These are phyloP conservation scores for Menidia beryllina DNA, from an alignment of 2,113 vertebrate genomes.

Conservation along the genomic window DNA sequence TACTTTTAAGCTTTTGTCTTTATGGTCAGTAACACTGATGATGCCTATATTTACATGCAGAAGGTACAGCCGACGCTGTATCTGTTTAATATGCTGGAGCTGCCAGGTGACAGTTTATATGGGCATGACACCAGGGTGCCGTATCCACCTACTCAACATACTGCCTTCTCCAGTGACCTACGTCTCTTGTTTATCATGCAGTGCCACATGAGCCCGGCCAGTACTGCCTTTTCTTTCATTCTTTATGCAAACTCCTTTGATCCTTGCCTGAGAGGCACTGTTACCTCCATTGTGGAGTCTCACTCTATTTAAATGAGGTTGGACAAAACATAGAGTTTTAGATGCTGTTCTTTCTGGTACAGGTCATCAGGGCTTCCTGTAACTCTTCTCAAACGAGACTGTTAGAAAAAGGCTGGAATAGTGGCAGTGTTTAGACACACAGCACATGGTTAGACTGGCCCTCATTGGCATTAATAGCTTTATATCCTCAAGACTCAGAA, in stretches of 20 bases:
- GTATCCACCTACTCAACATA: slow-evolving; percentile 38
- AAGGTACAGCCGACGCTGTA: neutral
- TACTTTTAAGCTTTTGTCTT: neutral
- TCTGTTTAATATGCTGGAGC: slow-evolving; percentile 1
- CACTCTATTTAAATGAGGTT: neutral
- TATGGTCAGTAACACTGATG: neutral
- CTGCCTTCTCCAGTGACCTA: slow-evolving; percentile 28
- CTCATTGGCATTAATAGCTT: slow-evolving; percentile 46
- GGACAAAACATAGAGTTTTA: slow-evolving; percentile 3
- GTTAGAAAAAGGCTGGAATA: slow-evolving; percentile 28
- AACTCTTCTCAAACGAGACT: slow-evolving; percentile 40
- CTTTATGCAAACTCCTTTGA: neutral
- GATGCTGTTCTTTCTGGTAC: slow-evolving; percentile 33
- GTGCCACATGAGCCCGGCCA: slow-evolving; percentile 18
- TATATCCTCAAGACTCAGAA: slow-evolving; percentile 59
- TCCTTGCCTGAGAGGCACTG: too few species aligned
- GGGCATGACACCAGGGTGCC: slow-evolving; percentile 8
- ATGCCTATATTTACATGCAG: neutral
- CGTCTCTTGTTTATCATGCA: slow-evolving; percentile 23
- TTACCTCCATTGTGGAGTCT: neutral
- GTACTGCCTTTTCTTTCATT: slow-evolving; percentile 21
- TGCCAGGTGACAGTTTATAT: slow-evolving; percentile 7
- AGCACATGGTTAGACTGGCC: slow-evolving; percentile 46
- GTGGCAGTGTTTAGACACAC: slow-evolving; percentile 30
- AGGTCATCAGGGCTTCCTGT: slow-evolving; percentile 32